Evolutionary conservation across 2,888 invertebrate species (phyloP).

Genomic region (Quadriops clusia): DNA sequence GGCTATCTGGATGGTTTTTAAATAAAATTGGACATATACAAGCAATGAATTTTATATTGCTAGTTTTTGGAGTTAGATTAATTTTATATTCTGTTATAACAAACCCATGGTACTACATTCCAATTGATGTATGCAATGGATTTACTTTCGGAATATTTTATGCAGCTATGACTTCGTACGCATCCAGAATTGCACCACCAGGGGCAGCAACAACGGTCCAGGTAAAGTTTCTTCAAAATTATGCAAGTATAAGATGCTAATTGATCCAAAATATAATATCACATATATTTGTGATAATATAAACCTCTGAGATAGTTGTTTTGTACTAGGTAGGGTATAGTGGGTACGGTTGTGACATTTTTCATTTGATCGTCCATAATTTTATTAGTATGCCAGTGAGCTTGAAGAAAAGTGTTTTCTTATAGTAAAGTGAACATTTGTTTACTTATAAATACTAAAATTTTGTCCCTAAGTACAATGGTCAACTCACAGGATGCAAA

Average conservation of each 20-base stretch:
- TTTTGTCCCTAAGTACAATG: too few relatives aligned
- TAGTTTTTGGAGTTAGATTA: slow-evolving; percentile 70
- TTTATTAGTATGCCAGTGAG: too few relatives aligned
- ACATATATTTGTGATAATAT: too few relatives aligned
- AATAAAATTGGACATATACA: slow-evolving; percentile 70
- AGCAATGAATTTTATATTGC: slow-evolving; percentile 71
- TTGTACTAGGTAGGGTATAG: too few relatives aligned
- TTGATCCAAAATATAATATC: slow-evolving; percentile 3
- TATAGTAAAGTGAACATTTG: too few relatives aligned
- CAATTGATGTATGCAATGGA: slow-evolving; percentile 78
- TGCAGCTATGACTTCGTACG: slow-evolving; percentile 80
- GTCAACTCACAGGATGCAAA: too few relatives aligned
- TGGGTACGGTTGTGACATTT: too few relatives aligned
- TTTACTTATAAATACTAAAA: too few relatives aligned
- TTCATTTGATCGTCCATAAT: too few relatives aligned
- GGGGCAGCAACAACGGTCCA: slow-evolving; percentile 82
- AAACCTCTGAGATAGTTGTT: too few relatives aligned
- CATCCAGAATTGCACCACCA: slow-evolving; percentile 67
- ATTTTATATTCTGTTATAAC: slow-evolving; percentile 66
- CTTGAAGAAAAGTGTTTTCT: too few relatives aligned
- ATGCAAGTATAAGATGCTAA: too few relatives aligned
- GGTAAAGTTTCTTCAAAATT: slow-evolving; percentile 37
- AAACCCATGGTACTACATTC: slow-evolving; percentile 74
- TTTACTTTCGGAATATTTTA: slow-evolving; percentile 82
- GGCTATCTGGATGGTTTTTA: slow-evolving; percentile 66